Percentiles rank a stretch among this genome's conserved stretches.
Evolutionary conservation across 2,888 invertebrate species (phyloP).

Genomic region (Trilocha varians): DNA sequence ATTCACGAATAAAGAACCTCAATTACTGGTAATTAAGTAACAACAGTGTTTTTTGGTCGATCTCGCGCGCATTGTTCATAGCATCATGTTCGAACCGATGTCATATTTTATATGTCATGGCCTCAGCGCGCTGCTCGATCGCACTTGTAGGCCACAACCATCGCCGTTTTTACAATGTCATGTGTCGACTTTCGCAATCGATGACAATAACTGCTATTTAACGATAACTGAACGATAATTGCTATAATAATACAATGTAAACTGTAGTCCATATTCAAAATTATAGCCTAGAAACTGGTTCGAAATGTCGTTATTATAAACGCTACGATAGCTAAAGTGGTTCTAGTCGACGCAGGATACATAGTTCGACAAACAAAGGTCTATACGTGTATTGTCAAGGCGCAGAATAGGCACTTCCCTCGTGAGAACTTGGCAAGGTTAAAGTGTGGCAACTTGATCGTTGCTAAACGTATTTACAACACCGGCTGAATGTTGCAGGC

Average conservation of each 20-base stretch:
- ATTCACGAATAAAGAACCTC: constrained; percentile 3
- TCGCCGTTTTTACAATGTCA: constrained; percentile 67
- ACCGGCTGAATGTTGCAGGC: constrained; percentile 56
- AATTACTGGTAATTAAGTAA: constrained; percentile 10
- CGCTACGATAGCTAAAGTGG: constrained; percentile 9
- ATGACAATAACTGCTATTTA: constrained; percentile 48
- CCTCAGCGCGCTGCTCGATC: constrained; percentile 55
- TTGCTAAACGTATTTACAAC: constrained; percentile 74
- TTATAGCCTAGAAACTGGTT: constrained; percentile 14
- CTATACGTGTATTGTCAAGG: constrained; percentile 70
- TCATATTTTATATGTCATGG: constrained; percentile 67
- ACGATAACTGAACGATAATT: constrained; percentile 24
- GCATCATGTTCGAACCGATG: constrained; percentile 45
- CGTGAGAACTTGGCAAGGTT: constrained; percentile 73
- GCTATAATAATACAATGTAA: constrained; percentile 6
- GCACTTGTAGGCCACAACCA: constrained; percentile 68
- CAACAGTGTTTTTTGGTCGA: constrained; percentile 28
- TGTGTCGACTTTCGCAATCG: constrained; percentile 61
- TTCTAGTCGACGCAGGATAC: constrained; percentile 59
- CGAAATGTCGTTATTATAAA: constrained; percentile 31
- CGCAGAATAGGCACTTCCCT: constrained; percentile 71
- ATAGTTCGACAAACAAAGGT: constrained; percentile 60
- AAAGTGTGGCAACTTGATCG: constrained; percentile 68
- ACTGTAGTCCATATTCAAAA: background rate
- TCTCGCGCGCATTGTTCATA: constrained; percentile 44